Evolutionary conservation across 2,797 vertebrate genomes (phyloP), one percentile per base, ranked within the genome.

Genomic region (Gambelia wislizenii): DNA sequence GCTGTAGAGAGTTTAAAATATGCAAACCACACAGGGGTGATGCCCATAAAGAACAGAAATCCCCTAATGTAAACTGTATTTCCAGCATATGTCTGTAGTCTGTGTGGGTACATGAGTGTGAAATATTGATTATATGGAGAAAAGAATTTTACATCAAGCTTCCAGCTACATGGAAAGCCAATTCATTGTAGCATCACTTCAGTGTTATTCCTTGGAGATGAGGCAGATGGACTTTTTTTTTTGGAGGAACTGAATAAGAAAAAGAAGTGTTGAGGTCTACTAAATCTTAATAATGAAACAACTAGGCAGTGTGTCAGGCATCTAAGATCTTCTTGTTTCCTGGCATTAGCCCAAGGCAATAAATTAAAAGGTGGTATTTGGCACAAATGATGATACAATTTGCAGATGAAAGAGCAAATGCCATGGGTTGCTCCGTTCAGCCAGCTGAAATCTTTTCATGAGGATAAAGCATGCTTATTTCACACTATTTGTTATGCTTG

Each of bases 211-310:
- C 75, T 72, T 59, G 82, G 30, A 78, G 61, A 84, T 89, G 74
- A 76, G 47, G 61, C 69, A 84, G 49, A 70, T 84, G 75, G 56
- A 84, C 8, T 14, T 61, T 64, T 52, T 78, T n/a, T 49, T 54
- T 78, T n/a, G n/a, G 12, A 18, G 39, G 36, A 78, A 25, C 18
- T 16, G 49, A 87, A 72, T 75, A 72, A 52, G 33, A 75, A 88
- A 83, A 36, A 54, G 78, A 22, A 79, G 49, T 33, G 27, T 54
- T 67, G 89, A 64, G 36, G 74, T 79, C 13, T 76, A 42, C 64
- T 87, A 91, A 91, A 89, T 76, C 80, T 56, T 44, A 82, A 84
- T 42, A 79, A 78, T 87, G 69, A 25, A 39, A 87, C 64, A 90
- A 70, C 64, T 87, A 92, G 49, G 76, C 27, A 59, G 67, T 42